Evolutionary conservation across 2,888 invertebrate genomes (phyloP), one percentile per base, ranked within the genome.

Genomic region (Vannuccia rotundouncinata): DNA sequence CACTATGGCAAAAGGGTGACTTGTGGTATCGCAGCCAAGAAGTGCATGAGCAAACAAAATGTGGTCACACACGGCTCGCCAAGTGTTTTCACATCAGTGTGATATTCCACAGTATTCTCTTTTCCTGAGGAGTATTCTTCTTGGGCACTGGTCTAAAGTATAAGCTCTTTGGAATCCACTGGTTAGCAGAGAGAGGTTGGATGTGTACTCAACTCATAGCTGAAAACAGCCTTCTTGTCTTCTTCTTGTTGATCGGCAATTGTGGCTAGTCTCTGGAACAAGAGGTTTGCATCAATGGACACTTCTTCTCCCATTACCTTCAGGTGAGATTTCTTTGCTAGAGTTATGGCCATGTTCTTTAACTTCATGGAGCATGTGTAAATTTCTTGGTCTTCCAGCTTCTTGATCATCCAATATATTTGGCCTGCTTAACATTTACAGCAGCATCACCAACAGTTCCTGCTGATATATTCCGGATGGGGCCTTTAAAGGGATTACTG

Each of bases 241-340:
- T 66, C 66, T 66, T 66, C 66, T 66, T 66, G 66, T 66, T 66
- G 59, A 17, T 81, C 79, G 30, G 79, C 83, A 66, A 66, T 66
- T 22, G 82, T 79, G 17, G 81, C 31, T 13, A 83, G 77, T n/a
- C 83, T 25, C 77, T 84, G 84, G 77, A 84, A 83, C 10, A 84
- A 31, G 0, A 83, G 82, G 29, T 83, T 82, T 22, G 83, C 82
- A 77, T 84, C 84, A 2, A 83, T 77, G 13, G 82, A 22, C 13
- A 83, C 60, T 30, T 29, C 28, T 10, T 83, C 82, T 66, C 66
- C 66, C 66, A 5, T n/a, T 66, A 66, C 66, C 66, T 66, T 66
- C 66, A 66, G 66, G 66, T 66, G 66, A 66, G 66, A 66, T 66
- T 66, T 66, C 66, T 66, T 66, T 66, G 66, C 66, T 27, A 66